phyloP scores from a whole-genome alignment of 2,888 invertebrate species.

The Monochamus alternatus region DNA sequence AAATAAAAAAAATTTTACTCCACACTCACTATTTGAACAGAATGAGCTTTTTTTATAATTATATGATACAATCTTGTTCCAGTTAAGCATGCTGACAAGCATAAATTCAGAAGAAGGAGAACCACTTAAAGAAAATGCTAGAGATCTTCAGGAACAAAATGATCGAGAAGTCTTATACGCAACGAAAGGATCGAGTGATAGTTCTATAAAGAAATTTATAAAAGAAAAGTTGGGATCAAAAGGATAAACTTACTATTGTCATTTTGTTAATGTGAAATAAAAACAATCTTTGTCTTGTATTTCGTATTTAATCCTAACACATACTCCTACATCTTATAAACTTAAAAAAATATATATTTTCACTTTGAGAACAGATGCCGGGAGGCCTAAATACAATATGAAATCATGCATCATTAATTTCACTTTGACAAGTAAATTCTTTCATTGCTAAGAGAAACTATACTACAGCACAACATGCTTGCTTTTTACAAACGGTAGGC shows the following conservation, averaged over 20 bases:
- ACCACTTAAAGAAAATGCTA: not conserved
- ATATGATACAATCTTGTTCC: not conserved
- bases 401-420: not conserved
- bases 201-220: not conserved
- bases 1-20: too few relatives aligned
- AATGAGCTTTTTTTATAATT: too few relatives aligned
- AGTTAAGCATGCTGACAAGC: not conserved
- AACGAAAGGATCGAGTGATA: not conserved
- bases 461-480: conserved; percentile 10
- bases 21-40: too few relatives aligned
- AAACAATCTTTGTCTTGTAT: not conserved
- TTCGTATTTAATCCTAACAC: not conserved
- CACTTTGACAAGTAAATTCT: not conserved
- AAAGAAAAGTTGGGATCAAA: not conserved
- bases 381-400: not conserved
- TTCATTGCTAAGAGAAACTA: not conserved
- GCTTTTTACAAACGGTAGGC: conserved; percentile 3
- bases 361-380: conserved; percentile 19
- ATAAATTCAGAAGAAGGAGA: not conserved
- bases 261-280: conserved; percentile 4
- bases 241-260: not conserved
- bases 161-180: not conserved
- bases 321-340: conserved; percentile 24
- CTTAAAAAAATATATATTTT: conserved; percentile 32
- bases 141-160: not conserved